Base-by-base conservation (phyloP, 2,113 vertebrate genomes). In the Machaerirhynchus nigripectus region DNA sequence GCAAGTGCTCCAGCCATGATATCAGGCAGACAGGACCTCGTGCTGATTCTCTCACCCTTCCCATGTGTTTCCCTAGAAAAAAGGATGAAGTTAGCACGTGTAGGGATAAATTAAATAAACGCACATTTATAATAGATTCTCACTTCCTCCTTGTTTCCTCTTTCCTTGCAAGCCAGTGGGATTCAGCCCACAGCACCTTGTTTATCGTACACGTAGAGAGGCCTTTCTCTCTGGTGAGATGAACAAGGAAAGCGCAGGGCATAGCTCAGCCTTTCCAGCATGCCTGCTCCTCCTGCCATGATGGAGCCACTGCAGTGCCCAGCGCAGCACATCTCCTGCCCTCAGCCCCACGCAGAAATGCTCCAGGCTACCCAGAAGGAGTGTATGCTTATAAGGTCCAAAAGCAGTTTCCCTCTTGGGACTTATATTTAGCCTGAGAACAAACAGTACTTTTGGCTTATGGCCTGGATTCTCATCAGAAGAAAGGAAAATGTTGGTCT, bases 371-470 rank as follows among this genome's bases (percentile, higher is more conserved):
- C 44, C 21, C 6, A 1, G 53, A 49, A 37, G 2, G 2, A 77
- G 24, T 2, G 4, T 17, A 28, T 2, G 5, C 8, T 67, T 80
- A 7, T 14, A 53, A 60, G 15, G 26, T 33, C 47, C 65, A 86
- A 92, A 94, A 60, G 4, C 44, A 61, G 15, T 50, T 15, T 6
- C 27, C 39, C n/a, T n/a, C 64, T 28, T 40, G 60, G 18, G 31
- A 71, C 68, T 80, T 83, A 20, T 39, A 57, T 76, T 86, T 86
- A 94, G 75, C 49, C 75, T 78, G 87, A 94, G 85, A 85, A 93
- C 88, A 94, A 90, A 53, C 10, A 84, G 76, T 84, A n/a, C 52
- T 87, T 89, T 68, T 84, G 37, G 31, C 33, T 95, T 89, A 75
- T 75, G 55, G 49, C 21, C 44, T 78, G 46, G 11, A 60, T 86